These are phyloP conservation scores for Hemichromis elongatus DNA, from an alignment of 2,113 vertebrate species.

Conservation along the genomic window DNA sequence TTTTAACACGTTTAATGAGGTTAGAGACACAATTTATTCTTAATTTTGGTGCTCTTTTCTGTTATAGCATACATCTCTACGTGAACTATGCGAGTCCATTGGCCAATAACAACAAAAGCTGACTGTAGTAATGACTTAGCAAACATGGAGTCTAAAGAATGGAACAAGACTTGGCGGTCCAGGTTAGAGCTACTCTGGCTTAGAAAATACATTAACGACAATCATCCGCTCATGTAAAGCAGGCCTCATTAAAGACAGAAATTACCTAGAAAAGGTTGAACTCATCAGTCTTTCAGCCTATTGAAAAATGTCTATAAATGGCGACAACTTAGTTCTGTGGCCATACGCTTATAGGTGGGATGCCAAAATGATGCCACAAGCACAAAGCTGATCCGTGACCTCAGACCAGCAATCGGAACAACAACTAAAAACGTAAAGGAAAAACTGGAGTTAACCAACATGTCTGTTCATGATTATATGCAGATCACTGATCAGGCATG, in stretches of 20 bases:
- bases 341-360: background rate
- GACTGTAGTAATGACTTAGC: background rate
- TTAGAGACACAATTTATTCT: background rate
- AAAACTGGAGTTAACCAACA: background rate
- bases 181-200: background rate
- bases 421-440: background rate
- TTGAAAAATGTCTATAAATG: background rate
- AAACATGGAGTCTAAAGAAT: background rate
- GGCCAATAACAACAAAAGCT: background rate
- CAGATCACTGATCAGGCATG: background rate
- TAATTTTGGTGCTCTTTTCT: background rate
- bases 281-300: background rate
- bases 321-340: background rate
- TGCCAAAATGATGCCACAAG: background rate
- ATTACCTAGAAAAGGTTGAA: background rate
- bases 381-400: background rate
- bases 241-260: background rate
- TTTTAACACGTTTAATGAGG: background rate
- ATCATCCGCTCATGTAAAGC: background rate
- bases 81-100: background rate
- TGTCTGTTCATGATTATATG: background rate
- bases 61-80: background rate
- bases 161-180: background rate
- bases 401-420: background rate
- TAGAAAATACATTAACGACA: background rate